A percentile compares a stretch with the other conserved stretches of the same genome.
Conservation (phyloP, 30 jellyfish, hydroid and myxozoan genomes). For the Nemopilema nomurai region DNA sequence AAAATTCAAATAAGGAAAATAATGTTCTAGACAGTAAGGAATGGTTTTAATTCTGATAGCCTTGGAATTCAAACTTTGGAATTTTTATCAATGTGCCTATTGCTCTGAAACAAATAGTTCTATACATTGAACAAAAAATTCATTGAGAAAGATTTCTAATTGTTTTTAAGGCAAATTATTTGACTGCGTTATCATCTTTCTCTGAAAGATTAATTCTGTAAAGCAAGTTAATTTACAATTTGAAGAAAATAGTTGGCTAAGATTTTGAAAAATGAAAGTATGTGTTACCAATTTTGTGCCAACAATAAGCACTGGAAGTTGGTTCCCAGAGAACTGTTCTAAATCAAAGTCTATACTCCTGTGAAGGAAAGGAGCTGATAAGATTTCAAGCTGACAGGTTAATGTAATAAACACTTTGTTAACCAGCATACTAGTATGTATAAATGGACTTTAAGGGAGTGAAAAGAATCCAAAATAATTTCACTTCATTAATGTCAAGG, state of each 20-base stretch:
- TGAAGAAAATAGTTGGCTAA: too few relatives aligned
- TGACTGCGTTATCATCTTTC: background rate
- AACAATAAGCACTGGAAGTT: constrained; percentile 61
- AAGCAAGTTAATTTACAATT: too few relatives aligned
- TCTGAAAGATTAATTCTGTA: background rate
- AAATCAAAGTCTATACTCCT: constrained; percentile 43
- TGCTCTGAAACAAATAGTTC: background rate
- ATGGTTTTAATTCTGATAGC: too few relatives aligned
- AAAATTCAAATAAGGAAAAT: background rate
- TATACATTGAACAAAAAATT: background rate
- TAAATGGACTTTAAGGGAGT: too few relatives aligned
- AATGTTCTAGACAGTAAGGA: background rate
- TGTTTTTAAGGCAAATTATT: background rate
- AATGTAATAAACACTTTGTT: background rate
- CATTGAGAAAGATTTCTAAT: too few relatives aligned
- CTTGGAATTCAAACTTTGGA: too few relatives aligned
- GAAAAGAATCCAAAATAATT: too few relatives aligned
- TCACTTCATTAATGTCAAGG: too few relatives aligned
- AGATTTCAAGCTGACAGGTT: background rate
- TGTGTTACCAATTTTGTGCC: constrained; percentile 70
- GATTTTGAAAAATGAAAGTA: too few relatives aligned
- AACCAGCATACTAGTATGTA: too few relatives aligned
- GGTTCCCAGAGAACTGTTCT: constrained; percentile 57
- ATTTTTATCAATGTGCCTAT: too few relatives aligned
- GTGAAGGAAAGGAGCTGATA: background rate